Base-by-base conservation (phyloP, 2,888 invertebrate genomes). In the Dyspetes luteomarginatus region DNA sequence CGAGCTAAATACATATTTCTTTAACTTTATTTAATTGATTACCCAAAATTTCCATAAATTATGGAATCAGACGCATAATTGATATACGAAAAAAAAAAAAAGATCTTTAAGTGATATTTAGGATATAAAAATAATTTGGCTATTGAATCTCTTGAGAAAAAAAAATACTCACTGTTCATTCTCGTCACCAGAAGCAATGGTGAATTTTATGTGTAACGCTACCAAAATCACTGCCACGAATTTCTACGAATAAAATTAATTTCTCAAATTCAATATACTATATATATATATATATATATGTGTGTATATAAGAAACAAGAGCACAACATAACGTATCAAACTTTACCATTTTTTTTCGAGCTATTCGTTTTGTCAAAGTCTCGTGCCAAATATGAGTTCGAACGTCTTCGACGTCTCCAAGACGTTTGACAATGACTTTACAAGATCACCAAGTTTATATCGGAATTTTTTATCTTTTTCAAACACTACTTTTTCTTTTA, bases 131-230 rank as follows among this genome's bases (percentile, higher is more conserved):
- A n/a, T n/a, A n/a, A n/a, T n/a, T n/a, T n/a, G n/a, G n/a, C n/a
- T n/a, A n/a, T n/a, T n/a, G n/a, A n/a, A n/a, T n/a, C n/a, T n/a
- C n/a, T n/a, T n/a, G n/a, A n/a, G n/a, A n/a, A n/a, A n/a, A n/a
- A 48, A 50, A 24, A 43, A 7, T 78, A 89, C 90, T 86, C 83
- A 91, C 91, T 89, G 89, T 71, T 87, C 82, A 1, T 86, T 85
- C 17, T 67, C 84, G 19, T 81, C 83, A 58, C 75, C 83, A 55
- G 84, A 85, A 52, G 79, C 81, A n/a, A 78, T 80, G 3, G 80
- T 36, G 19, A 85, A 58, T 71, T 82, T 73, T 26, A 80, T 81
- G 28, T 85, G 55, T 9, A 87, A 68, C 36, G 85, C 60, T 4
- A 89, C 64, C 15, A 88, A 58, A 12, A 87, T 41, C 15, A 86